Evolutionary conservation across 2,797 vertebrate genomes (phyloP), one percentile per base, ranked within the genome.

Genomic region (Melanotaenia boesemani): DNA sequence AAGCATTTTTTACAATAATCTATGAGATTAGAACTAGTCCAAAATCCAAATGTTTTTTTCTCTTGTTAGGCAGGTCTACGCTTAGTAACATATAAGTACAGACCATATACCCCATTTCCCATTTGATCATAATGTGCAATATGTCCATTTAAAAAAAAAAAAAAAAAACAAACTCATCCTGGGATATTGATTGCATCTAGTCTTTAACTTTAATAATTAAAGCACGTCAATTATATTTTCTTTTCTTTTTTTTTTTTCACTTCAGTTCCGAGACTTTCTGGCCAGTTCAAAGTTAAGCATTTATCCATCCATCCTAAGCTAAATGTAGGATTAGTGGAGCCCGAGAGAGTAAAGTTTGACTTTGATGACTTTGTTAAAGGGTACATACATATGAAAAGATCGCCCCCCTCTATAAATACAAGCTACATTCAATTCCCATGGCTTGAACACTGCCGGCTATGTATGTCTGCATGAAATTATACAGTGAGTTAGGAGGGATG

Each of bases 361-460:
- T 91, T 86, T 92, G 91, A 92, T 88, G 85, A 90, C 92, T 90
- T 92, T 93, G 88, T 92, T 91, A 91, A 92, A 81, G 91, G 83
- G 88, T 91, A 84, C 90, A 90, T 91, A 90, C 90, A 88, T 91
- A 90, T 91, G 89, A 93, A 86, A 85, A 93, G 88, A 91, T 87
- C 89, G 69, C 26, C 82, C 83, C 73, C 84, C 82, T 84, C 83
- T 91, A 86, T 90, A 91, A 92, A 93, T 93, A 91, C 88, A 92
- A 85, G 86, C 86, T 90, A 81, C 22, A 82, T 90, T 82, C 83
- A 86, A 75, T 92, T 89, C 92, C 90, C 59, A 84, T 76, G 76
- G 88, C 79, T 82, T 70, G 65, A 83, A 81, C 81, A 79, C 91
- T 88, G 59, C 32, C 60, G 84, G 91, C 89, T 75, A 84, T 86